Evolutionary conservation across 1,140 invertebrate genomes (phyloP).

Genomic region (Drosophila virilis): DNA sequence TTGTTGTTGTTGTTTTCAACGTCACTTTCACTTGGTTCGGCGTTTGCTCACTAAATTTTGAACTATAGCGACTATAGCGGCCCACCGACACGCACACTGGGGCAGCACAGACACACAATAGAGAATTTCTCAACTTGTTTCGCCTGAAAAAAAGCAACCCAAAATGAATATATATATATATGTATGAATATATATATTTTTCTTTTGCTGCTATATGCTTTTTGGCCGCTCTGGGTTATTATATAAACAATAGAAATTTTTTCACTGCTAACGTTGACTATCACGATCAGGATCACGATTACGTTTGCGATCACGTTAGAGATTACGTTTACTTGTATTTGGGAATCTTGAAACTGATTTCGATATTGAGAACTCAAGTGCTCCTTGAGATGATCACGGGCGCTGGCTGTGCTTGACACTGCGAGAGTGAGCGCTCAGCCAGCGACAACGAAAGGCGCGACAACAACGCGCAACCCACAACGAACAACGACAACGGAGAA

Average conservation of each 20-base stretch:
- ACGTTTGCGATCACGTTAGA: constrained; percentile 10
- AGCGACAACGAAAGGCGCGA: constrained; percentile 67
- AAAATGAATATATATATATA: constrained; percentile 37
- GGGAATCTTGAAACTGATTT: not conserved
- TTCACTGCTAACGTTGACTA: constrained; percentile 35
- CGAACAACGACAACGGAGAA: constrained; percentile 24
- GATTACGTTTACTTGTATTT: not conserved
- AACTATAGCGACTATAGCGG: constrained; percentile 58
- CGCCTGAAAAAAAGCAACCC: constrained; percentile 45
- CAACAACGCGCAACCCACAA: constrained; percentile 61
- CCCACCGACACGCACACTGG: constrained; percentile 54
- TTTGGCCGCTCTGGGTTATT: constrained; percentile 38
- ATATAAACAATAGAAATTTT: constrained; percentile 53
- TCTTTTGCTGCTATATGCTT: constrained; percentile 13
- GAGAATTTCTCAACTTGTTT: constrained; percentile 55
- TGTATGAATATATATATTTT: constrained; percentile 1
- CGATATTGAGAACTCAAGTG: constrained; percentile 11
- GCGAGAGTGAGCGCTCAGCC: constrained; percentile 46
- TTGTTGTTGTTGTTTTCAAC: constrained; percentile 44
- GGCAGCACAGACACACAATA: constrained; percentile 36
- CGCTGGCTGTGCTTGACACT: constrained; percentile 61
- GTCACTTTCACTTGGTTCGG: constrained; percentile 73
- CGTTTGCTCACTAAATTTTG: constrained; percentile 52
- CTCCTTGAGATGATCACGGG: constrained; percentile 56
- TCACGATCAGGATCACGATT: constrained; percentile 29